A percentile compares a stretch with the other conserved stretches of the same genome.
Conservation (phyloP, 2,797 vertebrate species). For the Melanotaenia trifasciata region DNA sequence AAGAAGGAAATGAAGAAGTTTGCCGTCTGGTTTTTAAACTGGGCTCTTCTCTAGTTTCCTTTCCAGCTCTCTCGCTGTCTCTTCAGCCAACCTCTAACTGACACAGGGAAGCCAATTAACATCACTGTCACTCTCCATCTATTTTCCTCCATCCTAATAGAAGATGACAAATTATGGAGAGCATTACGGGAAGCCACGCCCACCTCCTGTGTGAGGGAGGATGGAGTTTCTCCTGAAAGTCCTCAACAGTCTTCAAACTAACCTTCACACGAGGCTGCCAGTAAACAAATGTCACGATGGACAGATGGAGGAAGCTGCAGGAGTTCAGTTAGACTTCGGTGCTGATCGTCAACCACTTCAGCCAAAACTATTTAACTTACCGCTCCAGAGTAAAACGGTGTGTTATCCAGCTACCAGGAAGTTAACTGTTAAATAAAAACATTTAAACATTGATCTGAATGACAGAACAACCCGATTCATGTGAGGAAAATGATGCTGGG, state of each 20-base stretch:
- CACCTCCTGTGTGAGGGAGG: conserved; percentile 12
- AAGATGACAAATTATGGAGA: conserved; percentile 77
- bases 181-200: conserved; percentile 32
- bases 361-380: neutral
- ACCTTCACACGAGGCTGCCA: neutral
- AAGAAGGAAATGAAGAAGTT: too few relatives aligned
- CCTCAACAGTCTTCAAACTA: conserved; percentile 1
- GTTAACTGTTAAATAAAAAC: too few relatives aligned
- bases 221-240: conserved; percentile 7
- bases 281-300: conserved; percentile 2
- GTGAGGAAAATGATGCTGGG: too few relatives aligned
- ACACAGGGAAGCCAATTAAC: conserved; percentile 69
- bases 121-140: conserved; percentile 77
- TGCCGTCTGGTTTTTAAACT: neutral
- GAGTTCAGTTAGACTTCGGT: neutral
- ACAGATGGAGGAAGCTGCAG: neutral
- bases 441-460: too few relatives aligned
- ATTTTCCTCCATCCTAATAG: conserved; percentile 72
- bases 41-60: conserved; percentile 19
- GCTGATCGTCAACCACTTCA: neutral
- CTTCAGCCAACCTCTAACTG: conserved; percentile 55
- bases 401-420: too few relatives aligned
- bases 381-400: too few relatives aligned
- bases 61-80: conserved; percentile 30
- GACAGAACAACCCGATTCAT: too few relatives aligned